phyloP scores from a whole-genome alignment of 2,888 invertebrate species.

The Melipona bicolor region DNA sequence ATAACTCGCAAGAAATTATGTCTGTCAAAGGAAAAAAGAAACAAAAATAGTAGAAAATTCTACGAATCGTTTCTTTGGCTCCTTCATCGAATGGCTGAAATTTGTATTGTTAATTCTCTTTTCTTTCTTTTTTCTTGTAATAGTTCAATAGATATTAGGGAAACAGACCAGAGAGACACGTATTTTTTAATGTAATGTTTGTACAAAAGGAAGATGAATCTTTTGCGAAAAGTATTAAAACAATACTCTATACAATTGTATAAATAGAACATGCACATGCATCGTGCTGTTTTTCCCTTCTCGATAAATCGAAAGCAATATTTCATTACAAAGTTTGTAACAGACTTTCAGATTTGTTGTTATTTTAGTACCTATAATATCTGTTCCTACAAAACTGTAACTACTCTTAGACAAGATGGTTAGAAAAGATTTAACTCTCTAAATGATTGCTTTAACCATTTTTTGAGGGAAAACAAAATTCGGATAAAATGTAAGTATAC shows the following conservation, averaged over 20 bases:
- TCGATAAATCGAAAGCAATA: slow-evolving; percentile 8
- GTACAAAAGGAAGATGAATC: slow-evolving; percentile 31
- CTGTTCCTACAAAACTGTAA: background rate
- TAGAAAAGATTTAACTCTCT: background rate
- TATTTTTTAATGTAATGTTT: slow-evolving; percentile 33
- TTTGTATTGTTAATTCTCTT: slow-evolving; percentile 32
- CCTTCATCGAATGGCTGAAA: slow-evolving; percentile 25
- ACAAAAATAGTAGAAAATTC: background rate
- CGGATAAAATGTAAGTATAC: slow-evolving; percentile 23
- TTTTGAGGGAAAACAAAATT: background rate
- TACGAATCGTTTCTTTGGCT: background rate
- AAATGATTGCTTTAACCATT: background rate
- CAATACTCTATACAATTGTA: slow-evolving; percentile 42
- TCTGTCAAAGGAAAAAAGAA: background rate
- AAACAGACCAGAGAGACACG: slow-evolving; percentile 28
- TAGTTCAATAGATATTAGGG: slow-evolving; percentile 38
- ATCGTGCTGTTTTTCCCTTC: slow-evolving; percentile 14
- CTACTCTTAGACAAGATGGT: background rate
- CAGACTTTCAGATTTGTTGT: slow-evolving; percentile 9
- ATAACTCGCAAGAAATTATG: background rate
- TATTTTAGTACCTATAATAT: slow-evolving; percentile 12
- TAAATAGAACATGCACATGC: slow-evolving; percentile 13
- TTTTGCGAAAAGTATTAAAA: slow-evolving; percentile 35
- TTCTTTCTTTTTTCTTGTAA: slow-evolving; percentile 5
- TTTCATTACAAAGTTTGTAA: slow-evolving; percentile 34